Conservation (phyloP, 2,888 invertebrate species). For the Ptycholaimellus sp. region DNA sequence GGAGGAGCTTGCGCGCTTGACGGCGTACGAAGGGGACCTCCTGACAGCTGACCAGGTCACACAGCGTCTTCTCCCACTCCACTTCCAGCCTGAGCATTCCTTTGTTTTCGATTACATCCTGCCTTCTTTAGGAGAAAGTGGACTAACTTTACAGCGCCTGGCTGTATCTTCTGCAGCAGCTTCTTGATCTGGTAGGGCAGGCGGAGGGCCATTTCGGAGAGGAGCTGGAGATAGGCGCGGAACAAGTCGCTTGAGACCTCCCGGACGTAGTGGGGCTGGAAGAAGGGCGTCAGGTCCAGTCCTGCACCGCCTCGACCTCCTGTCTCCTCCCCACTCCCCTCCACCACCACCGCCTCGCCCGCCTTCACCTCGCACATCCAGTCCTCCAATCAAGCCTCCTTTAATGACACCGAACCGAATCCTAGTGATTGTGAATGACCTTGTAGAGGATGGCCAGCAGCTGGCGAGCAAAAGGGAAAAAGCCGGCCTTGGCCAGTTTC, state of each 20-base stretch:
- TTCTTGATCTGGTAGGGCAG: slow-evolving; percentile 60
- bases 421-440: no score
- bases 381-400: no score
- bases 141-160: no score
- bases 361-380: no score
- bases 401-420: no score
- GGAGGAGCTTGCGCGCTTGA: slow-evolving; percentile 60
- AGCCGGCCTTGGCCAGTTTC: slow-evolving; percentile 45
- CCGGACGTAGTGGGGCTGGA: slow-evolving; percentile 57
- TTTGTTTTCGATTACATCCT: no score
- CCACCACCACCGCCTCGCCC: no score
- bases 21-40: slow-evolving; percentile 62
- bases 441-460: slow-evolving; percentile 36
- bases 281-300: slow-evolving; percentile 85
- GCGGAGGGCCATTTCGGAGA: slow-evolving; percentile 77
- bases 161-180: background rate
- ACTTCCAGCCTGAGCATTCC: no score
- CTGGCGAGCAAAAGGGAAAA: slow-evolving; percentile 46
- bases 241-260: slow-evolving; percentile 72
- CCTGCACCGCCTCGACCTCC: no score
- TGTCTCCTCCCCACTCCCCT: no score
- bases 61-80: background rate
- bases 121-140: no score
- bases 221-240: slow-evolving; percentile 68
- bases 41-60: slow-evolving; percentile 28